phyloP scores from a whole-genome alignment of 2,888 invertebrate species.

The Agelastica alni region DNA sequence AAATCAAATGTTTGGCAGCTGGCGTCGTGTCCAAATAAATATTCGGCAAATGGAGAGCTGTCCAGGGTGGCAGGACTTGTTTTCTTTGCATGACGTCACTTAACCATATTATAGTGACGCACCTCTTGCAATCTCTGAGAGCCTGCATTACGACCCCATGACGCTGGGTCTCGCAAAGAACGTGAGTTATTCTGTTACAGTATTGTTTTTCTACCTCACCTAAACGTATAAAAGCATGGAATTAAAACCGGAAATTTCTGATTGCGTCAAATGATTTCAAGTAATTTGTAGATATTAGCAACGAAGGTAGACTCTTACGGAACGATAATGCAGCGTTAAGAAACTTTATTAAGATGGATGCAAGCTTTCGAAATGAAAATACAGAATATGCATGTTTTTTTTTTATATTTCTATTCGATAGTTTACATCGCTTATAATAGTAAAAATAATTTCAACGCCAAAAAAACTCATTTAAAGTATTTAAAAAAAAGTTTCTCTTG shows the following conservation, averaged over 20 bases:
- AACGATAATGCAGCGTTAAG: too few species aligned
- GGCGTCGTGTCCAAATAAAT: conserved; percentile 68
- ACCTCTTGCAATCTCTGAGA: conserved; percentile 67
- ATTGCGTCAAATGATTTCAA: neutral
- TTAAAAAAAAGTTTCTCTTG: too few species aligned
- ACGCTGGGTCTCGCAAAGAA: conserved; percentile 87
- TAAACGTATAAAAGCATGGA: conserved; percentile 28
- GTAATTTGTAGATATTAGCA: too few species aligned
- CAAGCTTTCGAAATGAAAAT: too few species aligned
- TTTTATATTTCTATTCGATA: too few species aligned
- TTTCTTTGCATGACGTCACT: conserved; percentile 87
- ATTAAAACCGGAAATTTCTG: neutral
- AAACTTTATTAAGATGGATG: too few species aligned
- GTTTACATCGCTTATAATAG: too few species aligned
- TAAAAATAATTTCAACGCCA: too few species aligned
- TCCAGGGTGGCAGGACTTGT: conserved; percentile 90
- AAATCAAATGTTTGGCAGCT: conserved; percentile 76
- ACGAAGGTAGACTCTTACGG: too few species aligned
- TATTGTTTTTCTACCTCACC: conserved; percentile 88
- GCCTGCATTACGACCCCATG: conserved; percentile 90
- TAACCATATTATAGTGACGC: conserved; percentile 87
- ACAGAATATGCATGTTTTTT: too few species aligned
- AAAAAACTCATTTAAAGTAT: too few species aligned
- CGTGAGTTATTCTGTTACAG: conserved; percentile 86
- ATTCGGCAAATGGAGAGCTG: conserved; percentile 88